Percentiles rank a stretch among this genome's conserved stretches.
phyloP scores from a whole-genome alignment of 2,888 invertebrate species.

The Timema podura region DNA sequence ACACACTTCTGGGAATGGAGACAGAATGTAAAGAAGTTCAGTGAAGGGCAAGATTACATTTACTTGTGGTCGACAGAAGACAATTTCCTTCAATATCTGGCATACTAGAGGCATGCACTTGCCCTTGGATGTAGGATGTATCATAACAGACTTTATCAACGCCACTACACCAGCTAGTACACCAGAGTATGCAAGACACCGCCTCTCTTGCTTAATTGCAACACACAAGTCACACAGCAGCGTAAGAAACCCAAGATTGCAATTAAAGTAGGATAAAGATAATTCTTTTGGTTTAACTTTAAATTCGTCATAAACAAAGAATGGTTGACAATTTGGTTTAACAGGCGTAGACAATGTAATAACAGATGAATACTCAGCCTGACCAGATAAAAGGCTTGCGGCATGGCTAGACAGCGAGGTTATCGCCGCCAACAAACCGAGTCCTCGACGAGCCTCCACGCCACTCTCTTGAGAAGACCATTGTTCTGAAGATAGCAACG shows the following conservation, averaged over 20 bases:
- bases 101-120: neutral
- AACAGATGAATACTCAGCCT: neutral
- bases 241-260: conserved; percentile 6
- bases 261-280: neutral
- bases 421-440: neutral
- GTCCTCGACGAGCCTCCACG: conserved; percentile 2
- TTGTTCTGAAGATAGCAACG: neutral
- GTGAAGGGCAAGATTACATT: neutral
- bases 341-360: neutral
- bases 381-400: neutral
- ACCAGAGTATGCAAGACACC: conserved; percentile 2
- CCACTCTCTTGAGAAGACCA: neutral
- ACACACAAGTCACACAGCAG: conserved; percentile 3
- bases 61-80: conserved; percentile 10
- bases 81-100: conserved; percentile 13
- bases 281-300: neutral
- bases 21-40: neutral
- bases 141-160: neutral
- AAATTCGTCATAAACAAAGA: neutral
- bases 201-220: conserved; percentile 7
- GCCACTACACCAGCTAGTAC: neutral
- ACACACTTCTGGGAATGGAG: neutral
- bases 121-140: neutral
- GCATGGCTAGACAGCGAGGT: neutral
- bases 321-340: neutral